Percentiles rank a stretch among this genome's conserved stretches.
phyloP scores from a whole-genome alignment of 2,113 vertebrate species.

The Cephalopholis sonnerati region DNA sequence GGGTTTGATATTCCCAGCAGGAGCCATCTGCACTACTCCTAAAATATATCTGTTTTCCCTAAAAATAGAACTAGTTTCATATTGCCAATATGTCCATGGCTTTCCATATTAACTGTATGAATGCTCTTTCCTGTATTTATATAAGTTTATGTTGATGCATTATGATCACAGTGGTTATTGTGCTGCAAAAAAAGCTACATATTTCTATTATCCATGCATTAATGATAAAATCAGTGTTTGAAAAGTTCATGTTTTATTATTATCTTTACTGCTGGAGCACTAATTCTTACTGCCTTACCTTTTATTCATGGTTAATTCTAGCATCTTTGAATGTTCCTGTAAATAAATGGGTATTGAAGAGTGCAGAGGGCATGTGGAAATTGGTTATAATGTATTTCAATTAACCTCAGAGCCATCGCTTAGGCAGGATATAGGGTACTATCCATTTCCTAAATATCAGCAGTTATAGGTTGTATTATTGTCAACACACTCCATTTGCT shows the following conservation, averaged over 20 bases:
- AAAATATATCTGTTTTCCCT: neutral
- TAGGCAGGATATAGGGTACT: neutral
- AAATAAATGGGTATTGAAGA: neutral
- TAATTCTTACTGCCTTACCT: neutral
- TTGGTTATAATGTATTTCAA: neutral
- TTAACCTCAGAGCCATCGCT: neutral
- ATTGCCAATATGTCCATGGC: neutral
- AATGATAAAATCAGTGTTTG: neutral
- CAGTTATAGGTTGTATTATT: constrained; percentile 13
- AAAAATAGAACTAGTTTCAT: neutral
- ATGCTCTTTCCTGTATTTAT: neutral
- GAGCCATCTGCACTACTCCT: no score
- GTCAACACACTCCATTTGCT: constrained; percentile 41
- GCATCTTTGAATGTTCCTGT: neutral
- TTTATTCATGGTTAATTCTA: neutral
- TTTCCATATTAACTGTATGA: neutral
- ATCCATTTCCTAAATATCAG: neutral
- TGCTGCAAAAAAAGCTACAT: neutral
- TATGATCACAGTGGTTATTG: neutral
- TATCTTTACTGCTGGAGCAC: neutral
- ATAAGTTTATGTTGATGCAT: neutral
- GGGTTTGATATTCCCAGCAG: no score
- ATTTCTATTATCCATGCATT: neutral
- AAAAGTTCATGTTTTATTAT: neutral
- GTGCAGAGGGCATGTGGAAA: neutral